Evolutionary conservation across 2,888 invertebrate species (phyloP), one percentile per base, ranked within the genome.

Genomic region (Rhamphomyia laevipes): DNA sequence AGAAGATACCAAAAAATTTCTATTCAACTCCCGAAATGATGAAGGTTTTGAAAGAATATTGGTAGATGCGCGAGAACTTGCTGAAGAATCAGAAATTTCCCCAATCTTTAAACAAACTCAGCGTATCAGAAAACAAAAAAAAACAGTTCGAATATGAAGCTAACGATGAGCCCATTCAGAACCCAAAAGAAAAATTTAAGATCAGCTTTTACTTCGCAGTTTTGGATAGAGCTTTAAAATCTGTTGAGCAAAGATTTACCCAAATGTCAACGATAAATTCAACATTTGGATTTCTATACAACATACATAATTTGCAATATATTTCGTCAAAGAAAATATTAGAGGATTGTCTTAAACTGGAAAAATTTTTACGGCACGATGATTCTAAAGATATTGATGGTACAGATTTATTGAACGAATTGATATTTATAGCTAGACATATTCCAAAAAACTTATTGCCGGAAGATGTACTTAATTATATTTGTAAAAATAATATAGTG

Each of bases 141-240:
- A 33, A 33, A 33, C 33, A 33, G 33, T 33, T 33, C 33, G 9
- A 33, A 33, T 33, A 33, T 33, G 37, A 37, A 37, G 21, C 21
- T 4, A 3, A 21, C 21, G 21, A 21, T 21, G 21, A 21, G 21
- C 21, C 21, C 21, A 21, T 21, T 21, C 21, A 21, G 33, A 27
- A 47, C 30, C 15, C 41, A 38, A 47, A 47, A 47, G 17, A 42
- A 42, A 45, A 10, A 42, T 49, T 49, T 27, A 49, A 45, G 27
- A 42, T 27, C 10, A 42, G 42, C 13, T 49, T 49, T 49, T 42
- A 12, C 43, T 46, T 31, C 15, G 40, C 43, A 50, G 46, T 46
- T 40, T 13, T 50, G 12, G 43, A 43, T 37, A 35, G 43, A 37
- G 37, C 46, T 2, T 38, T 50, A 27, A 12, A 37, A 23, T 43